Evolutionary conservation across 2,888 invertebrate species (phyloP).

Genomic region (Diabrotica balteata): DNA sequence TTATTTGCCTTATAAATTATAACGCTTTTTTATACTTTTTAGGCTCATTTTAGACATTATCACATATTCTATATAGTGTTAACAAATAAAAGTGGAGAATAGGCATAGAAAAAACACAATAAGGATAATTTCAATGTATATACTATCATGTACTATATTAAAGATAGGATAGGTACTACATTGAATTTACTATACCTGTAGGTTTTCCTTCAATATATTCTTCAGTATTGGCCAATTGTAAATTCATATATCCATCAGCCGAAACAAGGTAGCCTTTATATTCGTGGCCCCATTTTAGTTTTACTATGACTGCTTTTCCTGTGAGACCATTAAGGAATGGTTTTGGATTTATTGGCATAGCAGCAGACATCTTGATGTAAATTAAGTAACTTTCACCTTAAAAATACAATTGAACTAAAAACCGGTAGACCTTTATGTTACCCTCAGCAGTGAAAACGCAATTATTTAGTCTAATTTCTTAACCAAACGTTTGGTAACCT

Average conservation of each 20-base stretch:
- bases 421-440: no score
- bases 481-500: neutral
- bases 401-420: conserved; percentile 2
- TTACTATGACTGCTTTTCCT: conserved; percentile 96
- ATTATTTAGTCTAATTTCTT: no score
- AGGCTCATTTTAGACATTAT: no score
- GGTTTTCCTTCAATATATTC: conserved; percentile 93
- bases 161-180: no score
- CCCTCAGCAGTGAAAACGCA: no score
- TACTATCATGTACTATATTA: no score
- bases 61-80: no score
- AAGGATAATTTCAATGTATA: no score
- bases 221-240: conserved; percentile 97
- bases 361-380: conserved; percentile 69
- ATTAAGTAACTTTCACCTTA: neutral
- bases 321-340: conserved; percentile 98
- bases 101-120: no score
- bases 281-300: conserved; percentile 99
- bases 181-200: conserved; percentile 69
- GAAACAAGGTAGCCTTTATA: conserved; percentile 98
- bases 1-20: no score
- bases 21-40: no score
- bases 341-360: conserved; percentile 98
- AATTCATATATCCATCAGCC: conserved; percentile 98
- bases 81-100: no score